Percentiles rank a stretch among this genome's conserved stretches.
Evolutionary conservation across 2,797 vertebrate species (phyloP).

Genomic region (Emys orbicularis): DNA sequence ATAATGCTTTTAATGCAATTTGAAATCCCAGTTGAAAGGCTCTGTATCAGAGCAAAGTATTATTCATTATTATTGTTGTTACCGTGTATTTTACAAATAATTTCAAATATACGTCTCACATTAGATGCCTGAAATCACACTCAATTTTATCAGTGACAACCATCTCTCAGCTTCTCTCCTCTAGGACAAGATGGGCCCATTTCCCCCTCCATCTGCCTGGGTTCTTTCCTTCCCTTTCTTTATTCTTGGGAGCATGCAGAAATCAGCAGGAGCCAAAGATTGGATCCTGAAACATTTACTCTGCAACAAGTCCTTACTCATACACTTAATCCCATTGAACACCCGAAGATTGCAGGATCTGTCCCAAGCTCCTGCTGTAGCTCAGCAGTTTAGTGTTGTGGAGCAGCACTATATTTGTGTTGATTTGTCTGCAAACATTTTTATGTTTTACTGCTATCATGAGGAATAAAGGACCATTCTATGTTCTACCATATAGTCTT

Average conservation of each 20-base stretch:
- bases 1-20: background rate
- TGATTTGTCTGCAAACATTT: conserved; percentile 13
- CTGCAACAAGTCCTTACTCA: background rate
- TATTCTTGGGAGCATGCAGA: background rate
- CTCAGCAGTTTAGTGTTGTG: background rate
- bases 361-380: background rate
- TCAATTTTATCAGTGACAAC: conserved; percentile 62
- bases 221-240: background rate
- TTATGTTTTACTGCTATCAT: background rate
- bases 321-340: conserved; percentile 38
- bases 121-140: conserved; percentile 56
- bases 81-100: conserved; percentile 53
- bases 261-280: background rate
- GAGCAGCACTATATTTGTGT: conserved; percentile 11
- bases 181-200: conserved; percentile 44
- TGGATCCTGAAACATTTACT: background rate
- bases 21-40: conserved; percentile 6
- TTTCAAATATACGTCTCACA: conserved; percentile 50
- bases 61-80: background rate
- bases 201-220: background rate
- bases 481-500: background rate
- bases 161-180: conserved; percentile 52
- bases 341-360: background rate
- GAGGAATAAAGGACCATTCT: background rate
- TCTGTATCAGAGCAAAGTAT: background rate